phyloP scores from a whole-genome alignment of 2,113 vertebrate genomes.

The Dromiciops gliroides region DNA sequence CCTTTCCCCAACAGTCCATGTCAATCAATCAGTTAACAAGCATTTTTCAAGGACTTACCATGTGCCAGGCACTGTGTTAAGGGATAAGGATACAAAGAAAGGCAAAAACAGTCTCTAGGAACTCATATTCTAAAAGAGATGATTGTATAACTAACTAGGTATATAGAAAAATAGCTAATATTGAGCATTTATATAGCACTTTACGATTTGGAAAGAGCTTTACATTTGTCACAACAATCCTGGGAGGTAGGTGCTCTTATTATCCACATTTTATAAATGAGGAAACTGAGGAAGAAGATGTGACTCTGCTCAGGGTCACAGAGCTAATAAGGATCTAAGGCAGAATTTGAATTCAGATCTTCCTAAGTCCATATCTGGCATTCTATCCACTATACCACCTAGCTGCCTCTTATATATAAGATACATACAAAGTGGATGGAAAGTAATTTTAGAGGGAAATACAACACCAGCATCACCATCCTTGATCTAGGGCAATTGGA shows the following conservation, averaged over 20 bases:
- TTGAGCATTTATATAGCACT: neutral
- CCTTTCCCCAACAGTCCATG: neutral
- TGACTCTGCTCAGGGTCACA: neutral
- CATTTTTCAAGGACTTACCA: neutral
- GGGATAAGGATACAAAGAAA: neutral
- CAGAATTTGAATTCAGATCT: neutral
- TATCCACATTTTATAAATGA: neutral
- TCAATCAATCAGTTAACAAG: neutral
- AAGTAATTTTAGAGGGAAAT: neutral
- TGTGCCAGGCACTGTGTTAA: neutral
- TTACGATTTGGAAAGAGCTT: neutral
- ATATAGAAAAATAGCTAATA: neutral
- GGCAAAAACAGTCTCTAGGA: neutral
- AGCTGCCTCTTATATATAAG: neutral
- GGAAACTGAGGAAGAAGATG: neutral
- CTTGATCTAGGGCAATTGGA: neutral
- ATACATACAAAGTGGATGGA: neutral
- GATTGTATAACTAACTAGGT: neutral
- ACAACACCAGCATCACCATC: neutral
- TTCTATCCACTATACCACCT: neutral
- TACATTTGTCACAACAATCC: neutral
- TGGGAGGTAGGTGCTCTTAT: neutral
- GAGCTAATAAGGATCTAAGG: neutral
- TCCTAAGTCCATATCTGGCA: neutral
- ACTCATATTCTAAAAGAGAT: neutral